Evolutionary conservation across 2,888 invertebrate species (phyloP), one percentile per base, ranked within the genome.

Genomic region (Amphipoea lucens): DNA sequence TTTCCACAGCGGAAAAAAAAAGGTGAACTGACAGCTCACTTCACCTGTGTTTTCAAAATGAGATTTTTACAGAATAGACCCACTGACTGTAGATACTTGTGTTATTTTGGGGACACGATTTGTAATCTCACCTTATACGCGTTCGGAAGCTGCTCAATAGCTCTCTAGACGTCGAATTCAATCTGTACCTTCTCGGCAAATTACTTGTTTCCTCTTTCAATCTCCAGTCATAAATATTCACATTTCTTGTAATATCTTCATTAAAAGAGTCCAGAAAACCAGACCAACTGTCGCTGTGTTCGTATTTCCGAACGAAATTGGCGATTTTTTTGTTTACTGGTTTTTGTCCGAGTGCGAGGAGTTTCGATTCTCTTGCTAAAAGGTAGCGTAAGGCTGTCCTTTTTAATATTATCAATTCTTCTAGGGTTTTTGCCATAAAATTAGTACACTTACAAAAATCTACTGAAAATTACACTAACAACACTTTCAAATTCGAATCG

Each of bases 321-420:
- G 96, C 91, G 2, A 96, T 95, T 91, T 96, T 96, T 63, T 94
- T 95, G 82, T 96, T 96, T 0, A 95, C 91, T 0, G 96, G 96
- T 36, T 90, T 94, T 72, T 96, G 95, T 1, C 96, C 96, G 2
- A 95, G 82, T 0, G 94, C 90, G 17, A 96, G 75, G 0, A 96
- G 91, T 70, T 89, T 94, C 0, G 95, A 95, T 89, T 96, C 95
- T 45, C 95, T 90, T 0, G 94, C 94, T 9, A 96, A 78, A 7
- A 96, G 85, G 82, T 95, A 96, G 69, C 93, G 91, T 2, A 96
- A 87, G 0, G 95, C 94, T 3, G 93, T 93, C 79, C 93, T 92
- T 87, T 96, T 94, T 1, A 96, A 83, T 67, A 95, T 88, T 60
- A 96, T 93, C 48, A 96, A 83, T 66, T 96, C 96, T 89, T 96